These are phyloP conservation scores for Turnix velox DNA, from an alignment of 2,113 vertebrate species.

Conservation along the genomic window DNA sequence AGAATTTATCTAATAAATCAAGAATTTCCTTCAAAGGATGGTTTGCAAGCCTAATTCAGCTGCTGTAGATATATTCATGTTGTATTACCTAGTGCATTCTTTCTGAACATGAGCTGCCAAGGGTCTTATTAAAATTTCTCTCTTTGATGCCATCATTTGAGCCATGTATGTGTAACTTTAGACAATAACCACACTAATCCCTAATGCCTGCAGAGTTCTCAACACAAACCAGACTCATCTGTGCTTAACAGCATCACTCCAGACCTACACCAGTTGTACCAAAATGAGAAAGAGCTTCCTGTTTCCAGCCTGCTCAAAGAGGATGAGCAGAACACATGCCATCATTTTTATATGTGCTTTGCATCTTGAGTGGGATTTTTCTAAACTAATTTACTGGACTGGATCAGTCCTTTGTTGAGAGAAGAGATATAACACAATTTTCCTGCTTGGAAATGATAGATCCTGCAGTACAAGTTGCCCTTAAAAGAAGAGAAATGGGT, in stretches of 20 bases:
- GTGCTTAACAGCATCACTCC: neutral
- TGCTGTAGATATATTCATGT: neutral
- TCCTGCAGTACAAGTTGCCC: neutral
- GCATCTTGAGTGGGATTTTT: neutral
- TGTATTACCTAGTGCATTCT: neutral
- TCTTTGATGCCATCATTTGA: neutral
- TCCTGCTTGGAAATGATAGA: neutral
- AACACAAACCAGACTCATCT: neutral
- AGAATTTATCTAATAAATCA: neutral
- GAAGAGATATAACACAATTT: neutral
- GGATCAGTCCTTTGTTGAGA: neutral
- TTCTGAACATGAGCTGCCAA: neutral
- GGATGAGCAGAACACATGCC: neutral
- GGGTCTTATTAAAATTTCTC: neutral
- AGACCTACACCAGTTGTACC: neutral
- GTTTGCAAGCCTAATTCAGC: neutral
- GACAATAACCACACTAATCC: neutral
- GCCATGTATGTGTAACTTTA: neutral
- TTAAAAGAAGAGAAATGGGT: neutral
- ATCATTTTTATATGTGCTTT: rapidly evolving
- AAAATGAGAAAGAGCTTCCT: neutral
- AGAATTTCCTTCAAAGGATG: neutral
- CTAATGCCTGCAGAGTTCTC: neutral
- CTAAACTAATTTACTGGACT: neutral
- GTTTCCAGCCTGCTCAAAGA: neutral